Percentiles rank a stretch among this genome's conserved stretches.
phyloP scores from a whole-genome alignment of 1,140 invertebrate genomes.

The Lycorma delicatula region DNA sequence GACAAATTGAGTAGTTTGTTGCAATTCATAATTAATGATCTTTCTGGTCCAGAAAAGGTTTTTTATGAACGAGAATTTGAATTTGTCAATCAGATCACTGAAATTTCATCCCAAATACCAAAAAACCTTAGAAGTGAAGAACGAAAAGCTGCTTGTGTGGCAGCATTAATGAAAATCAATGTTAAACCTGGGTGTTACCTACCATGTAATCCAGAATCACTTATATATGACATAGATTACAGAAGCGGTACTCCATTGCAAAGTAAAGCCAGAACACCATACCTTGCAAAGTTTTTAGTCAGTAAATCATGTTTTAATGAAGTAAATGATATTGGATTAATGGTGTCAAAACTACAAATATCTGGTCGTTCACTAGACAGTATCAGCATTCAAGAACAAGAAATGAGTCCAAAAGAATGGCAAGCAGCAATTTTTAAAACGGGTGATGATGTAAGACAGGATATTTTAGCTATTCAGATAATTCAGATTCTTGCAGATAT shows the following conservation, averaged over 20 bases:
- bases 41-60: neutral
- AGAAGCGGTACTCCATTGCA: neutral
- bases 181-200: too few relatives aligned
- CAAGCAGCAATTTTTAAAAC: neutral
- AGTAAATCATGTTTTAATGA: neutral
- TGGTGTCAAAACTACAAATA: neutral
- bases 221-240: neutral
- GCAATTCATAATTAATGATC: too few relatives aligned
- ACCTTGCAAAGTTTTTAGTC: neutral
- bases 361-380: too few relatives aligned
- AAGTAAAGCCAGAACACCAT: neutral
- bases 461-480: neutral
- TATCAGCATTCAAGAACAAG: too few relatives aligned
- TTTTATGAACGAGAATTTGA: neutral
- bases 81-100: neutral
- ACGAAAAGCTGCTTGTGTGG: too few relatives aligned
- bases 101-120: neutral
- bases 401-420: too few relatives aligned
- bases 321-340: neutral
- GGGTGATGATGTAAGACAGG: neutral
- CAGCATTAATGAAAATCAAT: too few relatives aligned
- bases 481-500: neutral
- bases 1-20: neutral
- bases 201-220: neutral
- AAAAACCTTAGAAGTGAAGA: neutral